Conservation (phyloP, 1,140 invertebrate species). For the Scaptodrosophila lebanonensis region DNA sequence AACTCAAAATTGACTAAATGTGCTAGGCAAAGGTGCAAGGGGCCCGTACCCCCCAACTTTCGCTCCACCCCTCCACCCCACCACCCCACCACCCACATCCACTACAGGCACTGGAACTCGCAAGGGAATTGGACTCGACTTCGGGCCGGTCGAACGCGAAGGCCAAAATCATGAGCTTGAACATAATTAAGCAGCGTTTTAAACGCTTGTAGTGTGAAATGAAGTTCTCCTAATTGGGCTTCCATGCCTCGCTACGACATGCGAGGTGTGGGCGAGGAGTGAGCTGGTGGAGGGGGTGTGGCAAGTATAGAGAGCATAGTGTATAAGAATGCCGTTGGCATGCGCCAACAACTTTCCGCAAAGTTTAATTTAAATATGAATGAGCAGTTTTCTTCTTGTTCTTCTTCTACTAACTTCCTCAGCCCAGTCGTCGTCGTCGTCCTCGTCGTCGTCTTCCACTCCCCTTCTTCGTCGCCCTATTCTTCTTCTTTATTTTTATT, state of each 20-base stretch:
- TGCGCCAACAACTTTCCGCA: slow-evolving; percentile 53
- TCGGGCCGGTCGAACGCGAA: background rate
- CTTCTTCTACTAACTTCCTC: background rate
- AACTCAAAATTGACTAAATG: slow-evolving; percentile 75
- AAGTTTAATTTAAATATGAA: slow-evolving; percentile 73
- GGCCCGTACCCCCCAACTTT: too few species aligned
- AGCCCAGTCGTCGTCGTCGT: slow-evolving; percentile 18
- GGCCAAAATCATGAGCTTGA: slow-evolving; percentile 11
- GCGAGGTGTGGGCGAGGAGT: slow-evolving; percentile 3
- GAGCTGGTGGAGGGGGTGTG: background rate
- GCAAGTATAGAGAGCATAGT: slow-evolving; percentile 26
- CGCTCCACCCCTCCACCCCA: too few species aligned
- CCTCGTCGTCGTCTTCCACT: background rate
- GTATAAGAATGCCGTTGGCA: slow-evolving; percentile 18
- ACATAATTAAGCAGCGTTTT: slow-evolving; percentile 74
- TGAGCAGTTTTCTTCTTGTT: slow-evolving; percentile 34
- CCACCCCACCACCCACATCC: too few species aligned
- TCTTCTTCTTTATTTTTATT: background rate
- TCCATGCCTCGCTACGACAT: too few species aligned
- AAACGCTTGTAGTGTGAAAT: slow-evolving; percentile 55
- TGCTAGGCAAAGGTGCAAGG: slow-evolving; percentile 59
- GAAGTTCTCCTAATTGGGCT: background rate
- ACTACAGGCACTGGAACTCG: background rate
- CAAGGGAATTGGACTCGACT: slow-evolving; percentile 34
- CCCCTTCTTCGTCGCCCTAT: too few species aligned